A percentile compares a stretch with the other conserved stretches of the same genome.
Conservation (phyloP, 2,797 vertebrate species). For the Alfaro cultratus region DNA sequence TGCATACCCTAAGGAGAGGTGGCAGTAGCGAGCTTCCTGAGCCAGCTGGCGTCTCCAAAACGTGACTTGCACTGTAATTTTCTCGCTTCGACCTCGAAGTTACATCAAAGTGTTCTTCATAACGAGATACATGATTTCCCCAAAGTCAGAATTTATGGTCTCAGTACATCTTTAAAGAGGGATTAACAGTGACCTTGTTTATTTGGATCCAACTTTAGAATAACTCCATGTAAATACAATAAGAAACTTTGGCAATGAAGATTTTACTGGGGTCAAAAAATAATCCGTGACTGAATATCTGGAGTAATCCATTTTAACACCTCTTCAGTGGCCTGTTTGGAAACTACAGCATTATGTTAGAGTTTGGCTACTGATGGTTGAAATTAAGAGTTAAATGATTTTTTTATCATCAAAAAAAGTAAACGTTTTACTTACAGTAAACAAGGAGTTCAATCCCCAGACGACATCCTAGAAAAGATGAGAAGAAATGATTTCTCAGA, state of each 20-base stretch:
- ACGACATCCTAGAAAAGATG: constrained; percentile 89
- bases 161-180: constrained; percentile 7
- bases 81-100: constrained; percentile 16
- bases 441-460: constrained; percentile 98
- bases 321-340: too few species aligned
- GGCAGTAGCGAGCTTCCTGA: neutral
- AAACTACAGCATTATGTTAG: neutral
- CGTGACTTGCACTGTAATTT: constrained; percentile 23
- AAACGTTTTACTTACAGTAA: constrained; percentile 90
- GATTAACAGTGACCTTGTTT: constrained; percentile 16
- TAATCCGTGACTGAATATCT: neutral
- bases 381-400: constrained; percentile 2
- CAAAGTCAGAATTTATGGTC: constrained; percentile 9
- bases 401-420: neutral
- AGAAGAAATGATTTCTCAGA: neutral
- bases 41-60: constrained; percentile 13
- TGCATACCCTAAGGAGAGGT: neutral
- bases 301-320: neutral
- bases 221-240: constrained; percentile 4
- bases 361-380: neutral
- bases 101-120: constrained; percentile 24
- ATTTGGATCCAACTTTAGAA: constrained; percentile 17
- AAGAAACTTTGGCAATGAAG: neutral
- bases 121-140: constrained; percentile 29
- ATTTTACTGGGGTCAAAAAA: neutral